Base-by-base conservation (phyloP, 2,113 vertebrate genomes). In the Burhinus bistriatus region DNA sequence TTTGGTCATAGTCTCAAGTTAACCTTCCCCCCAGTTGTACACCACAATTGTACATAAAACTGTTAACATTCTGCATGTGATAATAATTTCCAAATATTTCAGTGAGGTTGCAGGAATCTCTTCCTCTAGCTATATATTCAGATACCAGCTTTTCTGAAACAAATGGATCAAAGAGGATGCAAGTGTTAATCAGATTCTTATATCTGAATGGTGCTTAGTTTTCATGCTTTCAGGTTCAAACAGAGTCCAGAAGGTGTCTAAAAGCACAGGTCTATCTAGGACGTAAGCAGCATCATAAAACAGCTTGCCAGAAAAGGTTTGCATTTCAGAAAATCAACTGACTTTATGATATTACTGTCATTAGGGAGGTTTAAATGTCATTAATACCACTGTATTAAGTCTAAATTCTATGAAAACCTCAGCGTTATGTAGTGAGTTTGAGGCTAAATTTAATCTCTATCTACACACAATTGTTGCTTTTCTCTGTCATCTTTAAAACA, bases 1-100 rank as follows among this genome's bases (percentile, higher is more conserved):
- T 80, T 70, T 78, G 20, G 8, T 6, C 57, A 23, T 55, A 45
- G 21, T 52, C 20, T 89, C 12, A 77, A 49, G 6, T 30, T 80
- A 72, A 92, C 4, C 9, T 92, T 81, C 52, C 23, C 49, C 6
- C 3, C 21, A 87, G 12, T 3, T 30, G 9, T 69, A 36, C 30
- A 22, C 4, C 0, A 0, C 2, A 18, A 27, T 0, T 4, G 30
- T 27, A 38, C 1, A 0, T 55, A 69, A 54, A 89, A 18, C 11
- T 51, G 25, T 30, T 61, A 66, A 70, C 15, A 17, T 80, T 92
- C 34, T 45, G 29, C 11, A n/a, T 44, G 20, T n/a, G 58, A 73
- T 3, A 62, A 47, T 78, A 25, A 78, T 5, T 51, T 85, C 30
- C 40, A 77, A 61, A 73, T 69, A 72, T 81, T 71, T 77, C 59